Percentiles rank a stretch among this genome's conserved stretches.
Evolutionary conservation across 2,888 invertebrate genomes (phyloP).

Genomic region (Drepanosiphum platanoidis): DNA sequence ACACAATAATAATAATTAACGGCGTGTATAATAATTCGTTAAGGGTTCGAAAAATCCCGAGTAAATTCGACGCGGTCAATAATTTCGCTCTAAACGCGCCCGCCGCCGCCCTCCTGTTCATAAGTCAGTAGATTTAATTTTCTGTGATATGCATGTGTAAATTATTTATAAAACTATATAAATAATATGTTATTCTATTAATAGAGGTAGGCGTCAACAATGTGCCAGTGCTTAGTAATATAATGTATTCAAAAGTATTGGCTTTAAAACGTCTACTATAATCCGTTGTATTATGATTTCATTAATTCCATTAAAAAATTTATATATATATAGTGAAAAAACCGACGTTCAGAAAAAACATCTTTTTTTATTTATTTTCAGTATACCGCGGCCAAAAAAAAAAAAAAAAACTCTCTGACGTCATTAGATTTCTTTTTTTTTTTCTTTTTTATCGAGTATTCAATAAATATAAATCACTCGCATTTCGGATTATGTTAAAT

Average conservation of each 20-base stretch:
- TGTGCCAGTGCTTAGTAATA: constrained; percentile 4
- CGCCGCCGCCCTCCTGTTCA: constrained; percentile 31
- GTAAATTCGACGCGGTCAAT: constrained; percentile 5
- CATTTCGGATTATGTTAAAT: neutral
- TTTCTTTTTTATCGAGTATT: neutral
- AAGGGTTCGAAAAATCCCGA: constrained; percentile 2
- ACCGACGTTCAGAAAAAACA: neutral
- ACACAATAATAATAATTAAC: constrained; percentile 25
- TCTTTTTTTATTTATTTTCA: neutral
- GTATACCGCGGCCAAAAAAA: neutral
- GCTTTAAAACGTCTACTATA: constrained; percentile 2
- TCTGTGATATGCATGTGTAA: constrained; percentile 41
- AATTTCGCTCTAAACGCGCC: constrained; percentile 36
- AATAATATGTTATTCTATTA: constrained; percentile 27
- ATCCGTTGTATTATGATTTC: constrained; percentile 24
- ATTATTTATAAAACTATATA: constrained; percentile 21
- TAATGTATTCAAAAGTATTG: neutral
- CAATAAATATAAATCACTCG: constrained; percentile 14
- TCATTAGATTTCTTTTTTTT: neutral
- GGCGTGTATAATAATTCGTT: constrained; percentile 47
- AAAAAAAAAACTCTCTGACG: constrained; percentile 4
- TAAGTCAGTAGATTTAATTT: constrained; percentile 50
- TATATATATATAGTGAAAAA: too few species aligned
- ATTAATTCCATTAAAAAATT: neutral
- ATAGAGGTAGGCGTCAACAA: constrained; percentile 42